These are phyloP conservation scores for Cygnus olor DNA, from an alignment of 2,797 vertebrate genomes.

Conservation along the genomic window DNA sequence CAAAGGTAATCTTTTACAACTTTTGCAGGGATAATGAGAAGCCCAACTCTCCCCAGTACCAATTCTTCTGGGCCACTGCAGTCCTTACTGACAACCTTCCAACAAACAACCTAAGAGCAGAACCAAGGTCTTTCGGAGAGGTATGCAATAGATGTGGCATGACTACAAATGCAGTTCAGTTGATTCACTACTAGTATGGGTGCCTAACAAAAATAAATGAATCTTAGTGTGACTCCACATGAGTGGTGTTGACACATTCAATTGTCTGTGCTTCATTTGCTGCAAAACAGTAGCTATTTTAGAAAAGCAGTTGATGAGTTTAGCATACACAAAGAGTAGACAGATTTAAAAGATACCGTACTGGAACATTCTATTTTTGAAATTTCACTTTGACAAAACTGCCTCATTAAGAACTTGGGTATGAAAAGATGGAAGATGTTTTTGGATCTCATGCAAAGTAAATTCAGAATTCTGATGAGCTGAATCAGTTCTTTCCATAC, in stretches of 20 bases:
- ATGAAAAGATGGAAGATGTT: conserved; percentile 63
- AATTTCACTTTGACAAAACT: conserved; percentile 69
- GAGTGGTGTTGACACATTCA: conserved; percentile 66
- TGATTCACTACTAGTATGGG: conserved; percentile 64
- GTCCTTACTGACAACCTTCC: background rate
- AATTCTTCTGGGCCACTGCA: background rate
- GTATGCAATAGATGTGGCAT: background rate
- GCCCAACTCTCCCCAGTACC: background rate
- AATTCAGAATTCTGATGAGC: conserved; percentile 65
- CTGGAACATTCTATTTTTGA: conserved; percentile 73
- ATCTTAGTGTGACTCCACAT: conserved; percentile 52
- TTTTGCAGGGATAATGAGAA: background rate
- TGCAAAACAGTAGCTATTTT: conserved; percentile 74
- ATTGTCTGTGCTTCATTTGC: conserved; percentile 70
- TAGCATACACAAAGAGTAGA: conserved; percentile 69
- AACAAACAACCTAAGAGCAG: background rate
- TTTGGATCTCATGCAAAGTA: conserved; percentile 61
- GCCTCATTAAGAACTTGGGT: conserved; percentile 64
- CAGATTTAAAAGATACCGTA: conserved; percentile 68
- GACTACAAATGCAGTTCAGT: conserved; percentile 22
- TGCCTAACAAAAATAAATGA: conserved; percentile 61
- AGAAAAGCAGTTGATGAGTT: conserved; percentile 68
- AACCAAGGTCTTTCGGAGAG: background rate
- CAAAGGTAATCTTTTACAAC: background rate
- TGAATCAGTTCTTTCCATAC: conserved; percentile 54